Conservation (phyloP, 2,113 vertebrate genomes). For the Oncorhynchus mykiss region DNA sequence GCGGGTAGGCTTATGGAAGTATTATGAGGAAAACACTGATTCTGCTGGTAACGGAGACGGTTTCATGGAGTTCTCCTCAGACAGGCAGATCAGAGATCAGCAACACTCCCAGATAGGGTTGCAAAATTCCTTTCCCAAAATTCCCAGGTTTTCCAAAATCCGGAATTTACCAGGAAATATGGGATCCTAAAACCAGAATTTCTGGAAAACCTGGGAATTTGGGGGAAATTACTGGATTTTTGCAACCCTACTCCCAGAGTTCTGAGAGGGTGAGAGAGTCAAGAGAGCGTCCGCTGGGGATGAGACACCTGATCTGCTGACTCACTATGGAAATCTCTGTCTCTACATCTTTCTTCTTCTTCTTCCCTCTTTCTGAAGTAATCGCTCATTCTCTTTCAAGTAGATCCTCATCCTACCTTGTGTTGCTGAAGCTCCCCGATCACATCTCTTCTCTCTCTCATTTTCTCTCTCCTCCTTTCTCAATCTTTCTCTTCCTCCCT, state of each 20-base stretch:
- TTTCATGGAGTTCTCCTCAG: conserved; percentile 31
- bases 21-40: conserved; percentile 60
- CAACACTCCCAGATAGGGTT: neutral
- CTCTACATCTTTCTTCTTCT: too few relatives aligned
- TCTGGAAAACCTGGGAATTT: too few relatives aligned
- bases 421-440: neutral
- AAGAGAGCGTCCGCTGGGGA: neutral
- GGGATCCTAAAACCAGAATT: too few relatives aligned
- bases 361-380: neutral
- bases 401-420: neutral
- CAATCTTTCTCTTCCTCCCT: neutral
- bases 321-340: neutral
- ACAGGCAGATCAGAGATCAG: conserved; percentile 48
- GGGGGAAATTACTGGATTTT: too few relatives aligned
- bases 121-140: too few relatives aligned
- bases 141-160: too few relatives aligned
- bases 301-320: neutral
- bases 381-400: too few relatives aligned
- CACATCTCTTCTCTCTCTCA: conserved; percentile 27
- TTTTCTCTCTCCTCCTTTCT: conserved; percentile 14
- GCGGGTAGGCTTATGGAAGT: conserved; percentile 58
- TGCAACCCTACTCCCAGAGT: too few relatives aligned
- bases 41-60: conserved; percentile 33
- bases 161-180: too few relatives aligned
- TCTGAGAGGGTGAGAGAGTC: conserved; percentile 4